A percentile compares a stretch with the other conserved stretches of the same genome.
Conservation (phyloP, 2,888 invertebrate species). For the Melikaiella ostensackeni region DNA sequence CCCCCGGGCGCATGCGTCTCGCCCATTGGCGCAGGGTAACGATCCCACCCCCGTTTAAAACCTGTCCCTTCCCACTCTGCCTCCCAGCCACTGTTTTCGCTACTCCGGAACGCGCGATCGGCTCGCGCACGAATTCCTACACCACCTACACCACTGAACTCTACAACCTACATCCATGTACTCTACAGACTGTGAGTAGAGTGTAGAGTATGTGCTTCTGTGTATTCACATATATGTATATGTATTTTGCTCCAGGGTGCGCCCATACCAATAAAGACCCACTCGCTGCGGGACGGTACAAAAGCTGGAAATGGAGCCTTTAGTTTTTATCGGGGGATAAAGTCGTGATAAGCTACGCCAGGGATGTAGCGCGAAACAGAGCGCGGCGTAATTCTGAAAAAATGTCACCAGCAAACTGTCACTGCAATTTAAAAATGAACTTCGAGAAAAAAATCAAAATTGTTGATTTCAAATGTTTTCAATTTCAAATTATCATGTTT, state of each 20-base stretch:
- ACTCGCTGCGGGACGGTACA: slow-evolving; percentile 62
- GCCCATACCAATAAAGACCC: slow-evolving; percentile 40
- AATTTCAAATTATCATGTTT: too few relatives aligned
- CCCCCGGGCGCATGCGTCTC: slow-evolving; percentile 69
- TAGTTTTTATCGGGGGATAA: slow-evolving; percentile 75
- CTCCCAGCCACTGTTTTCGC: slow-evolving; percentile 32
- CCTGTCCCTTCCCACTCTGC: slow-evolving; percentile 59
- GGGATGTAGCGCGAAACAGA: slow-evolving; percentile 63
- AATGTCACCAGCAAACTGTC: neutral
- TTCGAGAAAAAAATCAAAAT: too few relatives aligned
- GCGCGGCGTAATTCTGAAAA: slow-evolving; percentile 30
- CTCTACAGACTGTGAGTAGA: slow-evolving; percentile 8
- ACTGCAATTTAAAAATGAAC: neutral
- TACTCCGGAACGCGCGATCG: slow-evolving; percentile 53
- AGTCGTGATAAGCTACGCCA: slow-evolving; percentile 74
- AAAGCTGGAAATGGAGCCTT: slow-evolving; percentile 74
- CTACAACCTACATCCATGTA: neutral
- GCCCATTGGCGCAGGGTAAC: slow-evolving; percentile 69
- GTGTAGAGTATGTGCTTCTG: slow-evolving; percentile 31
- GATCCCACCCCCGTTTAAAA: slow-evolving; percentile 67
- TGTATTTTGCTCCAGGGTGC: slow-evolving; percentile 39
- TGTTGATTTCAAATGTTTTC: too few relatives aligned
- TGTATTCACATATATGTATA: slow-evolving; percentile 47
- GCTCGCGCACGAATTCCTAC: slow-evolving; percentile 42
- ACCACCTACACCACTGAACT: slow-evolving; percentile 2